These are phyloP conservation scores for Teinopalpus imperialis DNA, from an alignment of 2,888 invertebrate genomes.

Conservation along the genomic window DNA sequence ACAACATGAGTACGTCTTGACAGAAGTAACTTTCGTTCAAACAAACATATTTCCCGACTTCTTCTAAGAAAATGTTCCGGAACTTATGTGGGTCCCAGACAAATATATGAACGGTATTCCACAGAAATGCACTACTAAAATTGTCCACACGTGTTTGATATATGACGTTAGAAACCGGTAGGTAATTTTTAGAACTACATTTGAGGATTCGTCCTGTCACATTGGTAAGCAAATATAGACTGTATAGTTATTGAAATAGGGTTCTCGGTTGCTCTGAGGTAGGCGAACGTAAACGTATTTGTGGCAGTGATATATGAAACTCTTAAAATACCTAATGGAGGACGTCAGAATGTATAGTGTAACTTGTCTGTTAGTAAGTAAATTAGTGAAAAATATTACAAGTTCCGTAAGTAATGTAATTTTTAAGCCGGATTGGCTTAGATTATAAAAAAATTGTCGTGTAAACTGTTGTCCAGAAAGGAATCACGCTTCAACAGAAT, in stretches of 20 bases:
- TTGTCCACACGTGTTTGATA: conserved; percentile 33
- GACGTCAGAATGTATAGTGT: conserved; percentile 12
- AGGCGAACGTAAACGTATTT: conserved; percentile 11
- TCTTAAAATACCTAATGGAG: conserved; percentile 24
- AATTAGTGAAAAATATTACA: conserved; percentile 4
- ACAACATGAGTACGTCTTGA: neutral
- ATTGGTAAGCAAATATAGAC: conserved; percentile 5
- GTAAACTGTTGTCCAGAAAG: too few relatives aligned
- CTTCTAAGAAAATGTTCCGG: conserved; percentile 27
- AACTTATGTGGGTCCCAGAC: conserved; percentile 20
- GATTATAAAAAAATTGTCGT: too few relatives aligned
- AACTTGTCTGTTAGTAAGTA: conserved; percentile 13
- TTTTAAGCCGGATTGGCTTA: too few relatives aligned
- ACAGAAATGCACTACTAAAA: conserved; percentile 31
- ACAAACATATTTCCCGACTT: conserved; percentile 1
- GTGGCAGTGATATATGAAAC: conserved; percentile 26
- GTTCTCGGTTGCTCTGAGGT: neutral
- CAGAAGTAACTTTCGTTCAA: neutral
- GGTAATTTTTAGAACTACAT: conserved; percentile 21
- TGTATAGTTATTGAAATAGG: neutral
- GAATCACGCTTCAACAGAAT: too few relatives aligned
- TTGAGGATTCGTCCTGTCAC: neutral
- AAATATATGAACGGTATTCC: conserved; percentile 29
- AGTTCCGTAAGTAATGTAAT: too few relatives aligned
- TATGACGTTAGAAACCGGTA: conserved; percentile 21